These are phyloP conservation scores for Thecophora atra DNA, from an alignment of 2,888 invertebrate species.

Conservation along the genomic window DNA sequence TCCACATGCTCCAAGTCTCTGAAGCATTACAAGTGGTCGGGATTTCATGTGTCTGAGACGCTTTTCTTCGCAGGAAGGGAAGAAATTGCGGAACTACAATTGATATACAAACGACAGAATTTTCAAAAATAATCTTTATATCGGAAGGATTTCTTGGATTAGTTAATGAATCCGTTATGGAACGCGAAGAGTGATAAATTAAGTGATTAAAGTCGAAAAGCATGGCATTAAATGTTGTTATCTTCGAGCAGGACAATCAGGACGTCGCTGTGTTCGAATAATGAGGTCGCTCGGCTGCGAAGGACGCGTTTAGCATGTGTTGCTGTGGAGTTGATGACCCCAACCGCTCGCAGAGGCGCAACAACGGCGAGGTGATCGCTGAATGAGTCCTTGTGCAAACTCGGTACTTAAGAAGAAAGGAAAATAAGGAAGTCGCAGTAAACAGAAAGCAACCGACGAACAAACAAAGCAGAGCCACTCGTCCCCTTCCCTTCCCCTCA, in stretches of 20 bases:
- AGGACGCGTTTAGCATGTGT: constrained; percentile 23
- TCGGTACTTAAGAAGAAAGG: constrained; percentile 34
- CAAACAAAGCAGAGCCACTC: constrained; percentile 15
- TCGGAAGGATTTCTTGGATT: not conserved
- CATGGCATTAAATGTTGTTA: constrained; percentile 31
- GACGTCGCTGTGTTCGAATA: not conserved
- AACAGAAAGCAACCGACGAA: constrained; percentile 6
- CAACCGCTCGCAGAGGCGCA: not conserved
- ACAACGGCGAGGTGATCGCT: not conserved
- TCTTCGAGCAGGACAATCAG: constrained; percentile 31
- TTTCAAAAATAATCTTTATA: not conserved
- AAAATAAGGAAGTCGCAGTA: not conserved
- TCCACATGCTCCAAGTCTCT: constrained; percentile 24
- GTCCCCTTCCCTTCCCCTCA: not conserved
- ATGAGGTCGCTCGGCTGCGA: not conserved
- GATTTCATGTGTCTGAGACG: constrained; percentile 9
- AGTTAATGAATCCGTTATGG: not conserved
- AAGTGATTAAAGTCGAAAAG: constrained; percentile 47
- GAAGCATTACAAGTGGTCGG: constrained; percentile 21
- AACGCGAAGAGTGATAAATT: constrained; percentile 46
- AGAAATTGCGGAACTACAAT: not conserved
- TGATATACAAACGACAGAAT: not conserved
- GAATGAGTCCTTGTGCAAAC: constrained; percentile 32
- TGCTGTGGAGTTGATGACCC: constrained; percentile 20
- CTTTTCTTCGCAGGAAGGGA: not conserved